Percentiles rank a stretch among this genome's conserved stretches.
phyloP scores from a whole-genome alignment of 1,140 invertebrate genomes.

The Aporrectodea caliginosa region DNA sequence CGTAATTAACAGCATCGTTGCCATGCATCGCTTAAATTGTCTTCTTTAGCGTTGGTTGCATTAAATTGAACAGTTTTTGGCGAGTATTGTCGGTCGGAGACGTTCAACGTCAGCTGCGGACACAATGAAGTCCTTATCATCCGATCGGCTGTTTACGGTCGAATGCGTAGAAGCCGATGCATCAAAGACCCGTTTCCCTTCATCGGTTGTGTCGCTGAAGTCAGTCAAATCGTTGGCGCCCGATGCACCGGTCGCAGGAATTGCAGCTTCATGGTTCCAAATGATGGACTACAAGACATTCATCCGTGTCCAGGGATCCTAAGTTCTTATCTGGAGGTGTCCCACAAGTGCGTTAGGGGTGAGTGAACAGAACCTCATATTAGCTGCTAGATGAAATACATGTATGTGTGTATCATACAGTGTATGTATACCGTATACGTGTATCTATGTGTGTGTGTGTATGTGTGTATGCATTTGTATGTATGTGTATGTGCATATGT shows the following conservation, averaged over 20 bases:
- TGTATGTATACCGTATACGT: too few relatives aligned
- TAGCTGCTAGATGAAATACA: too few relatives aligned
- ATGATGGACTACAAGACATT: slow-evolving; percentile 3
- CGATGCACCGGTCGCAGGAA: slow-evolving; percentile 13
- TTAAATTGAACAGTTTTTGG: too few relatives aligned
- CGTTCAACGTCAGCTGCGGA: slow-evolving; percentile 12
- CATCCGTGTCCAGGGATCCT: slow-evolving; percentile 25
- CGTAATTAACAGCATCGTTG: too few relatives aligned
- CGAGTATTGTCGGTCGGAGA: slow-evolving; percentile 25
- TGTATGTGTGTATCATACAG: too few relatives aligned
- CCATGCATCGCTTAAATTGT: too few relatives aligned
- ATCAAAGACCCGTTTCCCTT: background rate
- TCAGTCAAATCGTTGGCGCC: slow-evolving; percentile 6
- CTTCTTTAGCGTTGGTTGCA: too few relatives aligned
- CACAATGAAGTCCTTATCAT: slow-evolving; percentile 13
- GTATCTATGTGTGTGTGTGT: too few relatives aligned
- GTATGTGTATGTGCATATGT: too few relatives aligned
- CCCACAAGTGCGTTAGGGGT: slow-evolving; percentile 17
- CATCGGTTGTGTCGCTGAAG: slow-evolving; percentile 16
- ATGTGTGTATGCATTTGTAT: too few relatives aligned
- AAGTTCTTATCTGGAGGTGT: slow-evolving; percentile 22
- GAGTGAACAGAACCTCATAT: too few relatives aligned
- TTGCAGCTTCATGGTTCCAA: slow-evolving; percentile 10
- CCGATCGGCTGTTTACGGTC: slow-evolving; percentile 13
- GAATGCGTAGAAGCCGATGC: slow-evolving; percentile 18